Conservation (phyloP, 2,797 vertebrate species). For the Girardinus metallicus region DNA sequence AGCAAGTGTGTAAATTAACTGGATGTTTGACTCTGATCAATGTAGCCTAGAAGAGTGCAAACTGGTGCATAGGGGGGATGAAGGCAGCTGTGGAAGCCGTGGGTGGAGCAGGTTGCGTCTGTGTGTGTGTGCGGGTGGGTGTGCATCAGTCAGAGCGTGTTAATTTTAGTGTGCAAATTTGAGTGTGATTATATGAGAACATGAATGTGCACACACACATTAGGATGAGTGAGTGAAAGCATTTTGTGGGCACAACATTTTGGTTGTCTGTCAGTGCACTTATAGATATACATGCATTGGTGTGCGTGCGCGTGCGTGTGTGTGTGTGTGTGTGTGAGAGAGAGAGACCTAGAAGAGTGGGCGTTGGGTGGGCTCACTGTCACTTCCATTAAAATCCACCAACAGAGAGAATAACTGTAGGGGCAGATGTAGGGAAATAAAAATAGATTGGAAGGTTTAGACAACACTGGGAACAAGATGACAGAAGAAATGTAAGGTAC, state of each 20-base stretch:
- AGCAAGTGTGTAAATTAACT: slow-evolving; percentile 33
- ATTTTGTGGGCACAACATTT: not conserved
- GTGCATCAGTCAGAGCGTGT: slow-evolving; percentile 4
- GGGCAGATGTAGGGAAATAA: slow-evolving; percentile 27
- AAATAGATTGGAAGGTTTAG: slow-evolving; percentile 46
- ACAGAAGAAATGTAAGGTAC: not conserved
- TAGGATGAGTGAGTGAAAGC: not conserved
- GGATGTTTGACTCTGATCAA: slow-evolving; percentile 45
- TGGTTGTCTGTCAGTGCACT: not conserved
- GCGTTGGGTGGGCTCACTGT: slow-evolving; percentile 57
- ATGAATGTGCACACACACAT: slow-evolving; percentile 12
- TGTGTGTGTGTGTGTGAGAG: not conserved
- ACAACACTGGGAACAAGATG: not conserved
- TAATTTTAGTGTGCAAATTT: slow-evolving; percentile 14
- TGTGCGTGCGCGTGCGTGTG: not conserved
- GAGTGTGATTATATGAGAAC: slow-evolving; percentile 21
- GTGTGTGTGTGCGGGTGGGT: not conserved
- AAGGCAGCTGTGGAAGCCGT: slow-evolving; percentile 26
- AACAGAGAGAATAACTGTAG: slow-evolving; percentile 33
- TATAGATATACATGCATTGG: not conserved
- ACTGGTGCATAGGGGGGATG: not conserved
- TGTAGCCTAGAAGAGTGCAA: slow-evolving; percentile 32
- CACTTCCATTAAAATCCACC: slow-evolving; percentile 59
- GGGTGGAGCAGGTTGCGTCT: slow-evolving; percentile 19
- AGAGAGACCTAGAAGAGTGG: slow-evolving; percentile 35